Conservation (phyloP, 1,140 invertebrate genomes). For the Macrosteles quadrilineatus region DNA sequence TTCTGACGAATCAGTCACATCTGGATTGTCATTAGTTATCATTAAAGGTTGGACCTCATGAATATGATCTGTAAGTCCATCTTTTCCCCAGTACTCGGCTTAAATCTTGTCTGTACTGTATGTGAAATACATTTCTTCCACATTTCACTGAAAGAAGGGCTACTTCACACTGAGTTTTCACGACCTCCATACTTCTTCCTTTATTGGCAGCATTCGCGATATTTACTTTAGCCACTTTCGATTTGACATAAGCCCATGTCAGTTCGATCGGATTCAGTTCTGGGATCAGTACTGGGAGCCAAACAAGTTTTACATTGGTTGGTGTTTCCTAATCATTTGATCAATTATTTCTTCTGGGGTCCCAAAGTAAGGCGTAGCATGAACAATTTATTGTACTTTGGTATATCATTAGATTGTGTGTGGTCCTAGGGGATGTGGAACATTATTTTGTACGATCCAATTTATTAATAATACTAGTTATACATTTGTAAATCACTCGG, state of each 20-base stretch:
- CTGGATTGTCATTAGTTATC: neutral
- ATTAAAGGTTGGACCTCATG: neutral
- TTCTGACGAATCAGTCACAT: neutral
- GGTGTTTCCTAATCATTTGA: neutral
- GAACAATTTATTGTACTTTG: neutral
- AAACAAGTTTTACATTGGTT: conserved; percentile 20
- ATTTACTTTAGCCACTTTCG: conserved; percentile 26
- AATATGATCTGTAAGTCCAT: neutral
- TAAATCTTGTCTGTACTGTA: neutral
- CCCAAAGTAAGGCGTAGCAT: neutral
- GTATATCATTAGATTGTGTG: neutral
- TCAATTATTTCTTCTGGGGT: neutral
- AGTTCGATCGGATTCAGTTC: conserved; percentile 32
- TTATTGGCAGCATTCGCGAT: neutral
- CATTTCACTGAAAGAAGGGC: neutral
- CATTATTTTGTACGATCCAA: neutral
- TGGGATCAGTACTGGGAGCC: no score
- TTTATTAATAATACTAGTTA: neutral
- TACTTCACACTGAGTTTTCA: neutral
- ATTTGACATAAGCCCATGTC: conserved; percentile 31
- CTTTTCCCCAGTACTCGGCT: neutral
- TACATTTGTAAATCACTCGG: no score
- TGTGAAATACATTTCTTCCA: neutral
- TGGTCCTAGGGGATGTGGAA: neutral
- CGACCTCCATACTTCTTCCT: neutral